Percentiles rank a stretch among this genome's conserved stretches.
Conservation (phyloP, 2,113 vertebrate genomes). For the Ia io region DNA sequence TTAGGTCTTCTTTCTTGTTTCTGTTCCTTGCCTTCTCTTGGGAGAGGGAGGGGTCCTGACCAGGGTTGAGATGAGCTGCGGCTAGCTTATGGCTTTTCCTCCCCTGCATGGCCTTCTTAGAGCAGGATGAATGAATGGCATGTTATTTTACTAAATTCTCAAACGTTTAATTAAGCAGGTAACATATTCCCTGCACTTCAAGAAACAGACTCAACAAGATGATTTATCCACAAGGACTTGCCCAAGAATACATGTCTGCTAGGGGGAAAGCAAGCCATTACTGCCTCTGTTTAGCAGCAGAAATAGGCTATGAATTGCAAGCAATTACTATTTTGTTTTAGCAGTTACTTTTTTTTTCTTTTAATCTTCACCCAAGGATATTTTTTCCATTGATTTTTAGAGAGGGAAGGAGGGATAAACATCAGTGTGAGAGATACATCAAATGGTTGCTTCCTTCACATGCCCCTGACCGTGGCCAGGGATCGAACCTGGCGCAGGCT, state of each 20-base stretch:
- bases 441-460: not conserved
- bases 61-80: not conserved
- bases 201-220: conserved; percentile 15
- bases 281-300: not conserved
- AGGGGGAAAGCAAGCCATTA: not conserved
- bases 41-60: not conserved
- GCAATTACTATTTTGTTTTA: conserved; percentile 4
- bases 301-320: conserved; percentile 2
- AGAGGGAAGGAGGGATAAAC: not conserved
- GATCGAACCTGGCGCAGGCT: not conserved
- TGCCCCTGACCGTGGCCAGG: not conserved
- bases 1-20: not conserved
- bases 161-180: not conserved
- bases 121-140: not conserved
- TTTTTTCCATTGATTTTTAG: not conserved
- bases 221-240: not conserved
- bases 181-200: not conserved
- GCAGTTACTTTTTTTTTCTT: not conserved
- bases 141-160: not conserved
- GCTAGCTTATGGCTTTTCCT: not conserved
- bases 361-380: not conserved
- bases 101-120: not conserved
- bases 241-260: not conserved
- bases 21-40: conserved; percentile 44
- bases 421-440: not conserved